These are phyloP conservation scores for Buceros bicornis DNA, from an alignment of 2,797 vertebrate species.

Conservation along the genomic window DNA sequence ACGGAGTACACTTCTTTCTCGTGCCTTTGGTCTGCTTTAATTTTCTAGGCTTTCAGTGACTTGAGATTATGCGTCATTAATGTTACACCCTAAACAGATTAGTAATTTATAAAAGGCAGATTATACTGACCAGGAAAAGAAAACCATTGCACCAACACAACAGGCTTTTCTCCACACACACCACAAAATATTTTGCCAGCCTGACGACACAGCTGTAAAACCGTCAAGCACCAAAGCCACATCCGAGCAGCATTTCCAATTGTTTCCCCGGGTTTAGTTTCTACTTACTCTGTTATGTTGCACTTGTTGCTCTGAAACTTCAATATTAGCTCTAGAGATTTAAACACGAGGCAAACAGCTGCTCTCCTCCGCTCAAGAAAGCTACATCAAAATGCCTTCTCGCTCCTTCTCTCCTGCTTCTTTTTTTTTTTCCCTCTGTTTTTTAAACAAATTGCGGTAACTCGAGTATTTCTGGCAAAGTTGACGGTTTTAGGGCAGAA, in stretches of 20 bases:
- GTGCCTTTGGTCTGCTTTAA: slow-evolving; percentile 70
- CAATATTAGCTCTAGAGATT: slow-evolving; percentile 53
- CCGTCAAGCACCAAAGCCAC: slow-evolving; percentile 15
- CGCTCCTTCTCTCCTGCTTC: not conserved
- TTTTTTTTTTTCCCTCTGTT: not conserved
- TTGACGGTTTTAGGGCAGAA: not conserved
- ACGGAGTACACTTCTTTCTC: slow-evolving; percentile 68
- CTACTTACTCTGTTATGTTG: slow-evolving; percentile 15
- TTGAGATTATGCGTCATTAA: slow-evolving; percentile 61
- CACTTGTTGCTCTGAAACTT: slow-evolving; percentile 68
- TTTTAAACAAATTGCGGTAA: slow-evolving; percentile 6
- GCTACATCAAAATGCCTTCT: not conserved
- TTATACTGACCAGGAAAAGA: slow-evolving; percentile 24
- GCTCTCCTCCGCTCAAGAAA: slow-evolving; percentile 17
- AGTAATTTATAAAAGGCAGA: slow-evolving; percentile 59
- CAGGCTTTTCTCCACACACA: not conserved
- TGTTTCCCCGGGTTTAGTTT: slow-evolving; percentile 40
- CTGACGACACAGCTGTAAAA: slow-evolving; percentile 13
- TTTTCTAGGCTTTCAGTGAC: slow-evolving; percentile 61
- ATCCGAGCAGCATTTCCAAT: slow-evolving; percentile 16
- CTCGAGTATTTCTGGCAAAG: slow-evolving; percentile 35
- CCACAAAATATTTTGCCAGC: slow-evolving; percentile 20
- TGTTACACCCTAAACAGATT: slow-evolving; percentile 68
- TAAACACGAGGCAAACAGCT: slow-evolving; percentile 64
- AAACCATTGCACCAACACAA: not conserved